Evolutionary conservation across 2,797 vertebrate species (phyloP), one percentile per base, ranked within the genome.

Genomic region (Sandelia bainsii): DNA sequence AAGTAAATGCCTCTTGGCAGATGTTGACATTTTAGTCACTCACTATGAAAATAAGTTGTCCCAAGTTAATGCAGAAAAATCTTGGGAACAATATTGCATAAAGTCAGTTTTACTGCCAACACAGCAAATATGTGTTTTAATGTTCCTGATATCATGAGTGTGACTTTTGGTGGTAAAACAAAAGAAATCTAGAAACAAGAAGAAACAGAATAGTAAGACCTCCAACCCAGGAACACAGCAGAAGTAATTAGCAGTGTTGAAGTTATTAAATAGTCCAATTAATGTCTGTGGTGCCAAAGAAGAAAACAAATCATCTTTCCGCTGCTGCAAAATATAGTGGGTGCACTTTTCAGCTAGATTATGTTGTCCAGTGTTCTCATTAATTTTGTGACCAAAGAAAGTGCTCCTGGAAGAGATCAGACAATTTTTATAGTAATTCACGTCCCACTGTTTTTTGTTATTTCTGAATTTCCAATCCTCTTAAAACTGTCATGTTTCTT

Each of bases 261-360:
- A 72, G 76, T 75, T 46, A 72, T 65, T 75, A 72, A 68, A n/a
- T n/a, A n/a, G n/a, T n/a, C 19, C 16, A 62, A 63, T 73, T 20
- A 74, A 40, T 59, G 50, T 56, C 34, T 20, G 19, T 51, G 37
- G 66, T 17, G 78, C 74, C 75, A 88, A 88, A 89, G 81, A 80
- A 52, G 16, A 80, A 72, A 80, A 62, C 56, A 66, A 57, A 62
- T 77, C 14, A 46, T 50, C 49, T 32, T 20, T 69, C 62, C 69
- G 62, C 63, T 68, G 51, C 59, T 62, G 58, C 19, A 61, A 62
- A 72, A 52, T 25, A 34, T 13, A 37, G 25, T 19, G n/a, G 10
- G 20, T 45, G 10, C 20, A 34, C 13, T 65, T 73, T 39, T 57
- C 32, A 64, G 19, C 37, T 16, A 61, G 22, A 60, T 46, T 72